phyloP scores from a whole-genome alignment of 2,888 invertebrate species.

The Eupithecia pulchellata region DNA sequence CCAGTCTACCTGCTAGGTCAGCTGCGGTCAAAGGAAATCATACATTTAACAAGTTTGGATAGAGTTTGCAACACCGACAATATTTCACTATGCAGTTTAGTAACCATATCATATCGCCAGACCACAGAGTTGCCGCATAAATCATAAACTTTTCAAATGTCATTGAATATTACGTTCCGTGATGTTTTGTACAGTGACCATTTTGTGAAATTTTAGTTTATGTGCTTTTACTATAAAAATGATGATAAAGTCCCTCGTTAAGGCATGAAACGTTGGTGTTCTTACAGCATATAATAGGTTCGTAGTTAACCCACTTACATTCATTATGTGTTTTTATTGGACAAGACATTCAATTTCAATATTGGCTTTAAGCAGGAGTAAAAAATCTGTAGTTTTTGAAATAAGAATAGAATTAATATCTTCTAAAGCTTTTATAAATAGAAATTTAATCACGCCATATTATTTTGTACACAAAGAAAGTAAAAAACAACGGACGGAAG shows the following conservation, averaged over 20 bases:
- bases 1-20: neutral
- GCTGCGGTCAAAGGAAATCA: neutral
- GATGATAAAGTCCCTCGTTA: no score
- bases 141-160: constrained; percentile 73
- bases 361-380: neutral
- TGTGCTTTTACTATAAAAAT: no score
- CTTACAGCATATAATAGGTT: no score
- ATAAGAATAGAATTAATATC: no score
- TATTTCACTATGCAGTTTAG: constrained; percentile 17
- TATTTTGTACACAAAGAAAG: neutral
- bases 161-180: constrained; percentile 52
- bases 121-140: constrained; percentile 55
- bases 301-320: no score
- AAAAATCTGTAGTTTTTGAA: neutral
- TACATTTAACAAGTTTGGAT: constrained; percentile 1
- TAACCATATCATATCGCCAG: constrained; percentile 21
- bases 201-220: neutral
- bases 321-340: neutral
- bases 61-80: constrained; percentile 3
- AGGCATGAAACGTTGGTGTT: no score
- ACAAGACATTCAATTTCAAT: neutral
- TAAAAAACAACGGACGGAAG: neutral
- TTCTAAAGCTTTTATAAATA: no score
- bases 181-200: constrained; percentile 41
- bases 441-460: neutral